A percentile compares a stretch with the other conserved stretches of the same genome.
These are phyloP conservation scores for Lepus townsendii DNA, from an alignment of 2,797 vertebrate genomes.

Conservation along the genomic window DNA sequence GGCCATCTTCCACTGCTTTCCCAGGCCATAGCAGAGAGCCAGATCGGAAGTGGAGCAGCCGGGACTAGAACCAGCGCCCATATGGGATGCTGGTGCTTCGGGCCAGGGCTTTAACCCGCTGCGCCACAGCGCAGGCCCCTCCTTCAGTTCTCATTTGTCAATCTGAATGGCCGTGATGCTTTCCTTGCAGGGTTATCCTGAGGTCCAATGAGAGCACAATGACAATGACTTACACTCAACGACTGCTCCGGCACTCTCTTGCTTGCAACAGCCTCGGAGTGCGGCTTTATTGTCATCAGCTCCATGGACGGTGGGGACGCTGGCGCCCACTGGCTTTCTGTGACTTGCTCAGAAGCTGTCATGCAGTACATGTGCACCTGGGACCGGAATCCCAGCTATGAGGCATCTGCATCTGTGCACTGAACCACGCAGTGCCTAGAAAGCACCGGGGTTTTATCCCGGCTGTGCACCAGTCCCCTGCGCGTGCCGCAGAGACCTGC, in stretches of 20 bases:
- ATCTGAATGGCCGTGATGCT: background rate
- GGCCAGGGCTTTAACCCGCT: no score
- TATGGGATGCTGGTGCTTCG: no score
- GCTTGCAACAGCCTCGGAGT: background rate
- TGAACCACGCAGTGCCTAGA: fast-evolving
- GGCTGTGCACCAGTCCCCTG: background rate
- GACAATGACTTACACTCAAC: no score
- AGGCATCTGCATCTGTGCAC: background rate
- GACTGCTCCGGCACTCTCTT: background rate
- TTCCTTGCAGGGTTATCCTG: background rate
- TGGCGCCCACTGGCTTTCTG: fast-evolving
- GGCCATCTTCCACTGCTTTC: no score
- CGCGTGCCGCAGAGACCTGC: background rate
- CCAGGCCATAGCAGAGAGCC: no score
- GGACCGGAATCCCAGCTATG: background rate
- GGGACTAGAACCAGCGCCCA: no score
- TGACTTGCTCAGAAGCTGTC: background rate
- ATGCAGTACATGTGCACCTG: fast-evolving
- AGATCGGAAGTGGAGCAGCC: no score
- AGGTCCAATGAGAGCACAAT: background rate
- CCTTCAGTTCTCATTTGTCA: background rate
- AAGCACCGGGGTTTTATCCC: background rate
- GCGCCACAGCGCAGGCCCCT: no score
- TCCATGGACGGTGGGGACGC: background rate
- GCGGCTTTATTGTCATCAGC: no score